phyloP scores from a whole-genome alignment of 2,113 vertebrate species.

The Notothenia rossii region DNA sequence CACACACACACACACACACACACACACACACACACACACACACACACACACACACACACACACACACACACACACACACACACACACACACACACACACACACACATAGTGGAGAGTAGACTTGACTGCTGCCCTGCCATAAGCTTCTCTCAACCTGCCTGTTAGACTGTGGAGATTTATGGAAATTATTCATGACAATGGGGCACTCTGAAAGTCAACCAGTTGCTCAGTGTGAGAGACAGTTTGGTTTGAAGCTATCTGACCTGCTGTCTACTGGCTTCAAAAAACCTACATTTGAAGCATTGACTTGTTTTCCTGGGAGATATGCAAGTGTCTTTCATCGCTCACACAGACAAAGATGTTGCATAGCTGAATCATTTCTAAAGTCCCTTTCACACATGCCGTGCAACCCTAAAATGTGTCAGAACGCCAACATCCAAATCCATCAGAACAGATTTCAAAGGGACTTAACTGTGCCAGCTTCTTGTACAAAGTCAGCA shows the following conservation, averaged over 20 bases:
- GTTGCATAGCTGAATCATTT: not conserved
- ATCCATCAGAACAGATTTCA: no score
- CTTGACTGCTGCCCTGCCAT: constrained; percentile 11
- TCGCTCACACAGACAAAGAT: not conserved
- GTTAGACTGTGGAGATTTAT: constrained; percentile 44
- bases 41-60: no score
- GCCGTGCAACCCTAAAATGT: no score
- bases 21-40: no score
- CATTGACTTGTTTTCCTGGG: not conserved
- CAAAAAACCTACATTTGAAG: constrained; percentile 8
- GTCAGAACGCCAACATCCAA: no score
- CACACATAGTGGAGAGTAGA: constrained; percentile 16
- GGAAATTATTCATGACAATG: constrained; percentile 27
- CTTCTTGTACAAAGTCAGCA: no score
- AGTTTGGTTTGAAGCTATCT: constrained; percentile 22
- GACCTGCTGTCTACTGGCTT: constrained; percentile 24
- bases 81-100: no score
- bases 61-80: no score
- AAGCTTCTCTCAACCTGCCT: constrained; percentile 16
- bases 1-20: not conserved
- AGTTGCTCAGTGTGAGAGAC: constrained; percentile 24
- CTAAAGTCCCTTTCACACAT: no score
- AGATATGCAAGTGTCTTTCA: not conserved
- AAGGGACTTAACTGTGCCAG: no score
- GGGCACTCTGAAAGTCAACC: constrained; percentile 22